phyloP scores from a whole-genome alignment of 2,797 vertebrate genomes.

The Neosalanx taihuensis region DNA sequence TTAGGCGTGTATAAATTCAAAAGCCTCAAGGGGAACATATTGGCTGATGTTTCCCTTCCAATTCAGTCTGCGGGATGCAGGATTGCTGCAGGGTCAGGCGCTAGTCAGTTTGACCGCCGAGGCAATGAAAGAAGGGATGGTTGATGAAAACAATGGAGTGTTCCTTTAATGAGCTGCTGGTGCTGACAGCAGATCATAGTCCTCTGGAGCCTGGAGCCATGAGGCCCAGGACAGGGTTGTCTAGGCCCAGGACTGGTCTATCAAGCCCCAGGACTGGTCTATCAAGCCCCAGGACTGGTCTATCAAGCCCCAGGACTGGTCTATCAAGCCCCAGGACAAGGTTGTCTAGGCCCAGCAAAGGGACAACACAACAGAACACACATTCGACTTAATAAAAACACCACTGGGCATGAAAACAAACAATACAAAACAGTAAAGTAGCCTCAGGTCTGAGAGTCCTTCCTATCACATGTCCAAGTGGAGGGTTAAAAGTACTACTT shows the following conservation, averaged over 20 bases:
- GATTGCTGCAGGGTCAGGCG: constrained; percentile 13
- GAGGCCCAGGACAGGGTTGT: background rate
- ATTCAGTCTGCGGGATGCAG: constrained; percentile 26
- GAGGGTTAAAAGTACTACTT: constrained; percentile 27
- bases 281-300: background rate
- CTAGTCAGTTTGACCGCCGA: constrained; percentile 21
- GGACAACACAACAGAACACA: constrained; percentile 49
- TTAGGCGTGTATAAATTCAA: constrained; percentile 32
- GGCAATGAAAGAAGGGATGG: constrained; percentile 32
- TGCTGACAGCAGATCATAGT: constrained; percentile 22
- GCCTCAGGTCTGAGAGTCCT: constrained; percentile 42
- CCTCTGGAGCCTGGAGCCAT: background rate
- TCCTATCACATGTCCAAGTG: constrained; percentile 48
- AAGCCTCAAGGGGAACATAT: constrained; percentile 37
- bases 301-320: too few relatives aligned
- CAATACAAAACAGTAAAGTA: constrained; percentile 24
- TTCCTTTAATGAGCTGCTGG: constrained; percentile 45
- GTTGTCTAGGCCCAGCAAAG: constrained; percentile 19
- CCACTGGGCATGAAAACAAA: constrained; percentile 23
- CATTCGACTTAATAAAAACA: constrained; percentile 44
- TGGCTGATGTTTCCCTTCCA: constrained; percentile 53
- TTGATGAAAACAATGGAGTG: constrained; percentile 35
- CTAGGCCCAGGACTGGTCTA: too few relatives aligned
- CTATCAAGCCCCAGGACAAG: background rate
- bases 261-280: too few relatives aligned